Evolutionary conservation across 2,113 vertebrate genomes (phyloP).

Genomic region (Glareola pratincola): DNA sequence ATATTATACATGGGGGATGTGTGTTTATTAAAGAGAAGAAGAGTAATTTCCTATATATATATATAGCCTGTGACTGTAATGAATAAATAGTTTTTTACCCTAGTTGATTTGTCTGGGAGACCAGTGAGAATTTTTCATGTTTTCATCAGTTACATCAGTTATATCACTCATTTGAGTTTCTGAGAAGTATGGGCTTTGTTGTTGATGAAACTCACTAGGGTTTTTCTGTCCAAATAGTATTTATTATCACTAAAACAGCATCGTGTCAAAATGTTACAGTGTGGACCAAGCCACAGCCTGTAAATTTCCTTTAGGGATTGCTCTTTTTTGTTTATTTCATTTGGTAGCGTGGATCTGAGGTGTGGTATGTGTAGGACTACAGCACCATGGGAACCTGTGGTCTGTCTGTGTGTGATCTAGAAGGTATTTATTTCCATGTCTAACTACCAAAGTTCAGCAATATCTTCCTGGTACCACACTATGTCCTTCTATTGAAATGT

Average conservation of each 20-base stretch:
- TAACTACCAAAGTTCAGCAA: background rate
- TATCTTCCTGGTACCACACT: background rate
- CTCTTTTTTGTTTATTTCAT: background rate
- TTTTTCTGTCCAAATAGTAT: background rate
- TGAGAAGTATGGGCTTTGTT: background rate
- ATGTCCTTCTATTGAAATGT: background rate
- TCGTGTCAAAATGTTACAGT: background rate
- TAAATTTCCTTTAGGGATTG: background rate
- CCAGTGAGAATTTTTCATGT: background rate
- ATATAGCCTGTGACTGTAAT: background rate
- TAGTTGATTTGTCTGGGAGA: background rate
- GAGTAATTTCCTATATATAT: background rate
- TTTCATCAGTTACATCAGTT: background rate
- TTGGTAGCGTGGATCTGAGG: background rate
- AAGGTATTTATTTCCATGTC: background rate
- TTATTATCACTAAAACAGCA: background rate
- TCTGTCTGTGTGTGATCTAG: background rate
- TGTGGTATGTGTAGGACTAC: background rate
- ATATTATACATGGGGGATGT: accelerated
- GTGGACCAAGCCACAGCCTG: background rate
- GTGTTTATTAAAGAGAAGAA: background rate
- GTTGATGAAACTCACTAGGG: background rate
- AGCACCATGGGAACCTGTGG: background rate
- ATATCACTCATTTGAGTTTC: background rate
- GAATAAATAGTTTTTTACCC: background rate